Evolutionary conservation across 2,888 invertebrate species (phyloP), one percentile per base, ranked within the genome.

Genomic region (Falcaria lacertinaria): DNA sequence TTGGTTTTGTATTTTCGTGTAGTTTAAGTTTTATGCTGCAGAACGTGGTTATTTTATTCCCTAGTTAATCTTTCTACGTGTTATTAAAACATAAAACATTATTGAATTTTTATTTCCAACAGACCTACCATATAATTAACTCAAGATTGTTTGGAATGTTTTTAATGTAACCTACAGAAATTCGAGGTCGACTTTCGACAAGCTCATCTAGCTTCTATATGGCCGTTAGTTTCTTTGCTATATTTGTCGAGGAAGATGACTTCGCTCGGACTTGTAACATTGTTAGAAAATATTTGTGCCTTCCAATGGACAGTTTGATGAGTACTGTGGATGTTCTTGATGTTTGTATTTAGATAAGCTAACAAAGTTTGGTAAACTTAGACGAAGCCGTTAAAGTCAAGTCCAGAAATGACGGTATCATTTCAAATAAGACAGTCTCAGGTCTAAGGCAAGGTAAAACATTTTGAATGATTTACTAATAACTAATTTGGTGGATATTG

Each of bases 171-270:
- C n/a, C n/a, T n/a, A n/a, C n/a, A n/a, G n/a, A n/a, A n/a, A n/a
- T n/a, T n/a, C n/a, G n/a, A n/a, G n/a, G n/a, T 2, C 1, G 1
- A 11, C 11, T 28, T 28, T 11, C 1, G 15, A 11, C 42, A 46
- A 60, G 42, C 54, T 46, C 52, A 62, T 82, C 76, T 44, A 78
- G 75, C 48, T 45, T 41, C 44, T 64, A 37, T 74, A 70, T 40
- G 49, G 74, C 70, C 43, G 37, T 50, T 35, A 48, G 49, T 62
- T 74, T 67, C 69, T 78, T 71, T 67, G 64, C 63, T 54, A 67
- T 87, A 83, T 87, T 87, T 87, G 82, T 72, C 58, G 64, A 81
- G 68, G 77, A 68, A 84, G 75, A 87, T 87, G 86, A 84, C 84
- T 85, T 85, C 54, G 62, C 77, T 79, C 69, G 80, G 81, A 82